These are phyloP conservation scores for Drosophila limbata DNA, from an alignment of 2,888 invertebrate genomes.

Conservation along the genomic window DNA sequence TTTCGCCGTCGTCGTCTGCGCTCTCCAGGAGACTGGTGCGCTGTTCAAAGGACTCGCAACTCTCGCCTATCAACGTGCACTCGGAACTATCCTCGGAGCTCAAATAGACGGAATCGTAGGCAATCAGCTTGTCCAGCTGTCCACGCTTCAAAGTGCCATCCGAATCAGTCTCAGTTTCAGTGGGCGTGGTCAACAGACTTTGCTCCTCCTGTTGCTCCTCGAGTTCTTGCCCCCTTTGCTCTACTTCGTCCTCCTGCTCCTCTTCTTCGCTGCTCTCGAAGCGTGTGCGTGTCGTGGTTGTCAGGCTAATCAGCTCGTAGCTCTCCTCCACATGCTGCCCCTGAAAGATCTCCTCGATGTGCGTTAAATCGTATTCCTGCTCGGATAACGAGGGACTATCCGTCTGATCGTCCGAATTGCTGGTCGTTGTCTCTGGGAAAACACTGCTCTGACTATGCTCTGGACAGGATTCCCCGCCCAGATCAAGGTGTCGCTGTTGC, in stretches of 20 bases:
- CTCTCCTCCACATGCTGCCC: slow-evolving; percentile 63
- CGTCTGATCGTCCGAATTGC: slow-evolving; percentile 84
- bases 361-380: slow-evolving; percentile 83
- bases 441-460: slow-evolving; percentile 84
- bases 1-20: slow-evolving; percentile 64
- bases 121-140: slow-evolving; percentile 81
- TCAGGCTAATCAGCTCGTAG: slow-evolving; percentile 82
- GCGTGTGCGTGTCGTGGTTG: slow-evolving; percentile 78
- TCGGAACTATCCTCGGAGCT: slow-evolving; percentile 85
- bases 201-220: not conserved
- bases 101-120: slow-evolving; percentile 85
- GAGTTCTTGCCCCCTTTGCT: not conserved
- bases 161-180: slow-evolving; percentile 39
- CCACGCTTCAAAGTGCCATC: slow-evolving; percentile 70
- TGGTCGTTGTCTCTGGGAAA: slow-evolving; percentile 84
- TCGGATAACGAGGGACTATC: slow-evolving; percentile 83
- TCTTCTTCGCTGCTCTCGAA: slow-evolving; percentile 78
- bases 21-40: slow-evolving; percentile 55
- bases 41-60: slow-evolving; percentile 69
- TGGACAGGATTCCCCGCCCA: slow-evolving; percentile 80
- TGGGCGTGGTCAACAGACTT: slow-evolving; percentile 23
- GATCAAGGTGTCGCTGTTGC: slow-evolving; percentile 52
- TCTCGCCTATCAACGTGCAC: slow-evolving; percentile 80
- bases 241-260: not conserved
- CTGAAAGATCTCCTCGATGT: slow-evolving; percentile 82